Conservation (phyloP, 2,113 vertebrate species). For the Seriola aureovittata region DNA sequence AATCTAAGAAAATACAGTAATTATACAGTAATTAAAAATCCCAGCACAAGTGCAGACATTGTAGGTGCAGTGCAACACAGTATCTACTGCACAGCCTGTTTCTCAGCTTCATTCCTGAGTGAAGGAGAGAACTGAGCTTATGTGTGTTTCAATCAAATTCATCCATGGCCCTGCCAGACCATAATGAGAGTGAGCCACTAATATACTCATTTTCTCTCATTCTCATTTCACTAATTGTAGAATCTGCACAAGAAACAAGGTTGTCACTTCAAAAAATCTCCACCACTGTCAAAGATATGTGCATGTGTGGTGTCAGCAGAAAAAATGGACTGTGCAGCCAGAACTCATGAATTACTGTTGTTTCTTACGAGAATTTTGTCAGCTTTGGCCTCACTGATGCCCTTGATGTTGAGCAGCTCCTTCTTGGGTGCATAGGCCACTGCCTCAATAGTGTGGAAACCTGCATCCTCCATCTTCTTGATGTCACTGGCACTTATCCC, state of each 20-base stretch:
- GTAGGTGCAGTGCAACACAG: background rate
- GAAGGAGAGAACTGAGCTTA: background rate
- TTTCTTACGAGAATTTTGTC: slow-evolving; percentile 94
- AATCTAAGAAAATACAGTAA: too few species aligned
- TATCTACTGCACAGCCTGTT: too few species aligned
- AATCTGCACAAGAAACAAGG: too few species aligned
- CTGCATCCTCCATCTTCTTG: slow-evolving; percentile 97
- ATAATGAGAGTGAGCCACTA: background rate
- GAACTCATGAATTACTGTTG: background rate
- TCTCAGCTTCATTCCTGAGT: background rate
- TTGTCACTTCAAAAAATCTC: too few species aligned
- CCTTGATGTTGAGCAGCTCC: slow-evolving; percentile 96
- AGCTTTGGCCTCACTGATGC: slow-evolving; percentile 98
- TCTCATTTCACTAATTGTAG: background rate
- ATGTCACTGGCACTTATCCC: slow-evolving; percentile 94
- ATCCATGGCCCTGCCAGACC: background rate
- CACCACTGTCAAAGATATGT: too few species aligned
- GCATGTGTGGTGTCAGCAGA: too few species aligned
- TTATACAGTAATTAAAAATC: too few species aligned
- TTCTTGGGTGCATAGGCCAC: slow-evolving; percentile 98
- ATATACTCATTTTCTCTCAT: background rate
- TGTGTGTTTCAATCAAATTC: background rate
- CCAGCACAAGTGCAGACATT: background rate
- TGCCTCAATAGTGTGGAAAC: slow-evolving; percentile 96
- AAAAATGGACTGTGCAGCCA: background rate